These are phyloP conservation scores for Papilio demoleus DNA, from an alignment of 2,888 invertebrate genomes.

Conservation along the genomic window DNA sequence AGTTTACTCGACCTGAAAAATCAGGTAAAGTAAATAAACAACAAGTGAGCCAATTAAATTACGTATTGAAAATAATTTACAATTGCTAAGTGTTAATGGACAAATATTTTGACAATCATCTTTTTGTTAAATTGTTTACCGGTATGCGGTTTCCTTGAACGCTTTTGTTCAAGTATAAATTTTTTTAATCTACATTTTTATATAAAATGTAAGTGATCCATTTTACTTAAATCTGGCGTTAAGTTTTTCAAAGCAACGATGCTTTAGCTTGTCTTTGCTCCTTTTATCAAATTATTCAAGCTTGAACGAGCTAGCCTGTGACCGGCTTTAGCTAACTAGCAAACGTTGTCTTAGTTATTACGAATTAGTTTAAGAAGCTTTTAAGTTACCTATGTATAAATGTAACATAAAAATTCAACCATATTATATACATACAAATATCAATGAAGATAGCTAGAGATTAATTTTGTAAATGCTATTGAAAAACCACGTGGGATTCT, in stretches of 20 bases:
- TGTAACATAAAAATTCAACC: too few species aligned
- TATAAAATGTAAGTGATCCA: slow-evolving; percentile 4
- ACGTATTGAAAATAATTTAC: background rate
- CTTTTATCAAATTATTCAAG: slow-evolving; percentile 41
- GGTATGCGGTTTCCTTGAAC: background rate
- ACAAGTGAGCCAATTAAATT: slow-evolving; percentile 17
- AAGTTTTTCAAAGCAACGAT: slow-evolving; percentile 14
- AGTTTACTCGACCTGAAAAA: slow-evolving; percentile 14
- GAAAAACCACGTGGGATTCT: too few species aligned
- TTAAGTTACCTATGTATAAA: too few species aligned
- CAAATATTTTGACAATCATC: background rate
- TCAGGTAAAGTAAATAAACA: slow-evolving; percentile 12
- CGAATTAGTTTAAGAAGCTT: slow-evolving; percentile 44
- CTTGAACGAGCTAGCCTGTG: slow-evolving; percentile 40
- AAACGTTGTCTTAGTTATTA: slow-evolving; percentile 47
- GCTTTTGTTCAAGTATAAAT: too few species aligned
- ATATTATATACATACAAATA: too few species aligned
- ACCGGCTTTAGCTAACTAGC: slow-evolving; percentile 41
- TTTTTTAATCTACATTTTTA: too few species aligned
- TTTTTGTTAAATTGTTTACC: background rate
- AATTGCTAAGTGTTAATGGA: background rate
- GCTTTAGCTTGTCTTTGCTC: slow-evolving; percentile 2
- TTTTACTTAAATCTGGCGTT: slow-evolving; percentile 14
- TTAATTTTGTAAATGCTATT: too few species aligned
- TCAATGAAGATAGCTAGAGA: too few species aligned